Evolutionary conservation across 2,797 vertebrate species (phyloP).

Genomic region (Leuciscus waleckii): DNA sequence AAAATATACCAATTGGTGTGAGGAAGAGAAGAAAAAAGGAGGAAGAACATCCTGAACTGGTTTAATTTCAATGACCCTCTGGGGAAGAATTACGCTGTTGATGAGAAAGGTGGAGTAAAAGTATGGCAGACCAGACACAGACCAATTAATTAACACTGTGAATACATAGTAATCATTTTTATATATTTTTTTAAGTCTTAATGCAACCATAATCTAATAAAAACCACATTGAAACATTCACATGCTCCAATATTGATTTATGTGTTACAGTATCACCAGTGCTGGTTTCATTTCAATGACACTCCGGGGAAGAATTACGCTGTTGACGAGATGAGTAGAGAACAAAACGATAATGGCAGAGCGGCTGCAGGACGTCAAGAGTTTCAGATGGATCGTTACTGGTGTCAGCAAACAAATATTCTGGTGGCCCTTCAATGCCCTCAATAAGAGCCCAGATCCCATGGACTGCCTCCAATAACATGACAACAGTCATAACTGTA

Average conservation of each 20-base stretch:
- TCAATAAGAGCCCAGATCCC: slow-evolving; percentile 26
- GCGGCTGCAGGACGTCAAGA: slow-evolving; percentile 4
- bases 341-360: slow-evolving; percentile 53
- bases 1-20: slow-evolving; percentile 34
- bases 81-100: slow-evolving; percentile 47
- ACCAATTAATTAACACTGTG: slow-evolving; percentile 1
- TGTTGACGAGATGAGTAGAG: slow-evolving; percentile 41
- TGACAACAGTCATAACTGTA: slow-evolving; percentile 15
- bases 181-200: background rate
- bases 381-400: slow-evolving; percentile 52
- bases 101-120: slow-evolving; percentile 43
- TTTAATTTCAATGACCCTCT: slow-evolving; percentile 44
- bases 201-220: background rate
- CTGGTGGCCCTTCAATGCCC: slow-evolving; percentile 21
- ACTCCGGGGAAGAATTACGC: slow-evolving; percentile 46
- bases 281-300: slow-evolving; percentile 31
- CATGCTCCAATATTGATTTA: background rate
- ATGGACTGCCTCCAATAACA: slow-evolving; percentile 9
- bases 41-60: slow-evolving; percentile 12
- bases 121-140: slow-evolving; percentile 46
- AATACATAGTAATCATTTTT: background rate
- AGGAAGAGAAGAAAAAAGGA: slow-evolving; percentile 12
- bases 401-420: slow-evolving; percentile 38
- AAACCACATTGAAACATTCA: background rate
- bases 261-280: background rate